Conservation (phyloP, 2,113 vertebrate species). For the Chloropsis cyanopogon region DNA sequence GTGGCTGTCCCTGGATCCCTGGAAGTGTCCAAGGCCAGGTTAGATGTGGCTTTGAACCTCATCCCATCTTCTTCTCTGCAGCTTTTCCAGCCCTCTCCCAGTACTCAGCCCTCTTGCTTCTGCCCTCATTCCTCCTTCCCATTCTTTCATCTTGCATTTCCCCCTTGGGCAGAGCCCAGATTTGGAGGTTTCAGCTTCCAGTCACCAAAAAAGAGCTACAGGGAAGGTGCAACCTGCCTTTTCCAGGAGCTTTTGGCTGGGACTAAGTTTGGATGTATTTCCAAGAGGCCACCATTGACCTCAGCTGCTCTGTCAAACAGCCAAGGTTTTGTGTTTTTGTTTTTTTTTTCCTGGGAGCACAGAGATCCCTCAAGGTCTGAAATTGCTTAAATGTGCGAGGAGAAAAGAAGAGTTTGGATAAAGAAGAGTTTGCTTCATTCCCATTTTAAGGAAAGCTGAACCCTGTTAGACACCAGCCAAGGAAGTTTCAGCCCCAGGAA, state of each 20-base stretch:
- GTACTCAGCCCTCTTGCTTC: neutral
- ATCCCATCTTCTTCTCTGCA: neutral
- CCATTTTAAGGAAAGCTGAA: neutral
- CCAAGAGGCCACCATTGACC: neutral
- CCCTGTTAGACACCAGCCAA: neutral
- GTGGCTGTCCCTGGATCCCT: neutral
- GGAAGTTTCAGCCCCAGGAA: neutral
- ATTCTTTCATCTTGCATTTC: neutral
- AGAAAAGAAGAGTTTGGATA: neutral
- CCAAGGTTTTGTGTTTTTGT: neutral
- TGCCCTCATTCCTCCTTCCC: neutral
- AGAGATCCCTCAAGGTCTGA: neutral
- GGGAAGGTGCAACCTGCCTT: neutral
- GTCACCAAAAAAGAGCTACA: neutral
- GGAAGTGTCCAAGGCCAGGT: rapidly evolving
- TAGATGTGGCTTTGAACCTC: neutral
- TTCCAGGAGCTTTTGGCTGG: neutral
- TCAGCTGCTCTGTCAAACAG: neutral
- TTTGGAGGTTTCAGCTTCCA: neutral
- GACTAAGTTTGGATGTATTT: neutral
- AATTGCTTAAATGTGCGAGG: neutral
- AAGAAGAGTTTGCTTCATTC: neutral
- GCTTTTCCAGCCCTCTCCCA: neutral
- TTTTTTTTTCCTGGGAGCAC: neutral
- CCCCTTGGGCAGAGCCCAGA: neutral